These are phyloP conservation scores for Rhagonycha fulva DNA, from an alignment of 2,888 invertebrate genomes.

Conservation along the genomic window DNA sequence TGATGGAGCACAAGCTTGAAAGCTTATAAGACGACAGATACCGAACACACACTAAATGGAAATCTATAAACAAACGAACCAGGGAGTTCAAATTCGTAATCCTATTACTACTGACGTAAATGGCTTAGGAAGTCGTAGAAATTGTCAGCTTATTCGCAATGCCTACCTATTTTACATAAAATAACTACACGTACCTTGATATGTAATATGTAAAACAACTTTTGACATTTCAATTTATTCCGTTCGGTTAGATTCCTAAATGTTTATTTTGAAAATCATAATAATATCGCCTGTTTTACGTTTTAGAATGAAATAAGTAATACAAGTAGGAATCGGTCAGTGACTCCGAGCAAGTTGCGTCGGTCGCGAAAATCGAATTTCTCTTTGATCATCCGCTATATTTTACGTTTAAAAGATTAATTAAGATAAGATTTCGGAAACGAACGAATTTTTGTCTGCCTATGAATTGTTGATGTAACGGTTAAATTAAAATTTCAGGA, in stretches of 20 bases:
- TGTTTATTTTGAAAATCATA: neutral
- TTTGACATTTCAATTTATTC: neutral
- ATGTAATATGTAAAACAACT: neutral
- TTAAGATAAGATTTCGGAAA: neutral
- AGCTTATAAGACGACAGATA: neutral
- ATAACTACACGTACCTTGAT: conserved; percentile 6
- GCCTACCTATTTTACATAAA: conserved; percentile 22
- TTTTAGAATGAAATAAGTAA: too few species aligned
- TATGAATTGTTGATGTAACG: conserved; percentile 3
- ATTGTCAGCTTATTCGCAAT: conserved; percentile 20
- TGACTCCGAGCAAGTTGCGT: neutral
- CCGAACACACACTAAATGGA: conserved; percentile 9
- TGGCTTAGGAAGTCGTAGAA: conserved; percentile 31
- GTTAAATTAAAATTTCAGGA: conserved; percentile 6
- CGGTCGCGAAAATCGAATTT: neutral
- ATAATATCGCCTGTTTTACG: neutral
- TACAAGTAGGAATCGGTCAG: too few species aligned
- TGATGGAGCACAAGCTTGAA: neutral
- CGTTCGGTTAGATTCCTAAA: neutral
- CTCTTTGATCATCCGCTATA: neutral
- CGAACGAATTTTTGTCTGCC: neutral
- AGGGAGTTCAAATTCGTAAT: conserved; percentile 25
- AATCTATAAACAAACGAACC: conserved; percentile 28
- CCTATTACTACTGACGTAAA: conserved; percentile 26
- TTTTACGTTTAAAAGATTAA: neutral